Percentiles rank a stretch among this genome's conserved stretches.
Evolutionary conservation across 2,888 invertebrate species (phyloP).

Genomic region (Scaptomyza caliginosa): DNA sequence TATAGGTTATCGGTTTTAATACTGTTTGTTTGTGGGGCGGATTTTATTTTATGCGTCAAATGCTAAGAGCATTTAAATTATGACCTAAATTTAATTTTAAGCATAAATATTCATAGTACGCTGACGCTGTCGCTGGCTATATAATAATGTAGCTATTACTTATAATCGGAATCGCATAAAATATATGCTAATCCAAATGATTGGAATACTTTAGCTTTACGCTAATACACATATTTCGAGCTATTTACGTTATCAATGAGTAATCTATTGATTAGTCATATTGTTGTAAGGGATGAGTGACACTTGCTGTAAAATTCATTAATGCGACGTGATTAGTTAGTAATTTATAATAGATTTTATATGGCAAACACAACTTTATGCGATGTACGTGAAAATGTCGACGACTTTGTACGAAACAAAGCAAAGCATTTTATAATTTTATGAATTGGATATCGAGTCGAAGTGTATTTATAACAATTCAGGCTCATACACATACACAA

Average conservation of each 20-base stretch:
- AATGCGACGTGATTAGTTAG: conserved; percentile 21
- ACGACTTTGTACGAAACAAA: not conserved
- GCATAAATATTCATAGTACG: not conserved
- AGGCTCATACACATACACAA: not conserved
- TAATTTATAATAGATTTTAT: not conserved
- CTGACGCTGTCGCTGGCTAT: not conserved
- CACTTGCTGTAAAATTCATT: not conserved
- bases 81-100: not conserved
- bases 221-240: no score
- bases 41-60: no score
- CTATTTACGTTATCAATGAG: no score
- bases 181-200: no score
- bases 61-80: not conserved
- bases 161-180: no score
- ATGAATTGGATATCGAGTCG: not conserved
- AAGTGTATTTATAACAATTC: not conserved
- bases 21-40: no score
- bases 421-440: not conserved
- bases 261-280: not conserved
- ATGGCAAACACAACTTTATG: not conserved
- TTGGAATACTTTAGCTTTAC: no score
- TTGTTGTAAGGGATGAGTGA: conserved; percentile 4
- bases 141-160: not conserved
- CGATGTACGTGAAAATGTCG: conserved; percentile 5
- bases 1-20: no score